Percentiles rank a stretch among this genome's conserved stretches.
Evolutionary conservation across 2,113 vertebrate genomes (phyloP).

Genomic region (Piaya cayana): DNA sequence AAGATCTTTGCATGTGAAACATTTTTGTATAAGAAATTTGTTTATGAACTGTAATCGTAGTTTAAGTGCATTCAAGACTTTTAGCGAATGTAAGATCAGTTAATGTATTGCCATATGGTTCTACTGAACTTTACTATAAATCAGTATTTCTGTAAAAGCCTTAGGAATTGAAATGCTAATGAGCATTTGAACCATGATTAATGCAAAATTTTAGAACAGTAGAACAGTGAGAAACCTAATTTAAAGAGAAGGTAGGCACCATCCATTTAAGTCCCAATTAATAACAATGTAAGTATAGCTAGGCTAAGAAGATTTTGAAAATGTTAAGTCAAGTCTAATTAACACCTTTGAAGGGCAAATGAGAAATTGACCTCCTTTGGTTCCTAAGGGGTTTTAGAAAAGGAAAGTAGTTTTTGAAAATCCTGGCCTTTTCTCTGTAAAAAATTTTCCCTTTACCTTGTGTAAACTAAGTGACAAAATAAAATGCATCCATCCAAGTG

Average conservation of each 20-base stretch:
- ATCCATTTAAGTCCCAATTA: neutral
- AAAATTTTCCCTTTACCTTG: neutral
- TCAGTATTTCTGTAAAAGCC: neutral
- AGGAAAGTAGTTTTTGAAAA: neutral
- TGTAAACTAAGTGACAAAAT: neutral
- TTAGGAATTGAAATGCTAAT: neutral
- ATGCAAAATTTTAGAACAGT: neutral
- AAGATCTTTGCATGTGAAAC: neutral
- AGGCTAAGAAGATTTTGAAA: slow-evolving; percentile 19
- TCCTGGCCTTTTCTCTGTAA: neutral
- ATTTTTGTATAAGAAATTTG: neutral
- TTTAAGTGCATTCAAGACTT: neutral
- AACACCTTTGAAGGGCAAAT: neutral
- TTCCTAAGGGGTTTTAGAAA: neutral
- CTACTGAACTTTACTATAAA: neutral
- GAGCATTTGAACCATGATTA: neutral
- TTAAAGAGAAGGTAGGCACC: neutral
- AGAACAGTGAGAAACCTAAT: neutral
- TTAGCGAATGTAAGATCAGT: neutral
- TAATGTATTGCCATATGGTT: neutral
- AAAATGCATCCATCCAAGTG: neutral
- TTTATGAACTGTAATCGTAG: neutral
- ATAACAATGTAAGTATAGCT: neutral
- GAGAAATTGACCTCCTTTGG: neutral
- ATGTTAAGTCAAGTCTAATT: neutral